A percentile compares a stretch with the other conserved stretches of the same genome.
These are phyloP conservation scores for Diprion similis DNA, from an alignment of 1,140 invertebrate species.

Conservation along the genomic window DNA sequence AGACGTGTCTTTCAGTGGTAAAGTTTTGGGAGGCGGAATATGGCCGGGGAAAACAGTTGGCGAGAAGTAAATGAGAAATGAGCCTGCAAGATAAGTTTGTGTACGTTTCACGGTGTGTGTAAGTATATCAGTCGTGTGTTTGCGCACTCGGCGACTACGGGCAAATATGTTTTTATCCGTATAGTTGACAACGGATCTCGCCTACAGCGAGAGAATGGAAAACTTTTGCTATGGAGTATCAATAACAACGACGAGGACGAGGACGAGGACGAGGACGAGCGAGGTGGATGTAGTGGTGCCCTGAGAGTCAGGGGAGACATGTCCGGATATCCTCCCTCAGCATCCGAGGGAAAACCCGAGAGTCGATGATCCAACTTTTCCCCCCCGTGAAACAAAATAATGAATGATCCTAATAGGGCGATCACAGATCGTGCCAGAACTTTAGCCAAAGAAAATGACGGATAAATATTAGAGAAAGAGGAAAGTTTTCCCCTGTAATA, in stretches of 20 bases:
- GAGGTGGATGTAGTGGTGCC: no score
- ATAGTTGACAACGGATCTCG: not conserved
- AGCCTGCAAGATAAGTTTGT: not conserved
- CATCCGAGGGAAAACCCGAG: constrained; percentile 17
- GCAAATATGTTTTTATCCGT: constrained; percentile 48
- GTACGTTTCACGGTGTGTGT: not conserved
- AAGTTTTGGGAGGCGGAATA: no score
- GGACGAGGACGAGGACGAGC: not conserved
- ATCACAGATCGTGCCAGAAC: constrained; percentile 37
- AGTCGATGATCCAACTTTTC: constrained; percentile 8
- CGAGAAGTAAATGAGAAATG: constrained; percentile 5
- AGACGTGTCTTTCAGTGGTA: not conserved
- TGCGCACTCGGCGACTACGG: not conserved
- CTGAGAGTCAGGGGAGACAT: not conserved
- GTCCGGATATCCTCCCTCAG: not conserved
- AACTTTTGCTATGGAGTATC: constrained; percentile 31
- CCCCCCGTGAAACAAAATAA: constrained; percentile 38
- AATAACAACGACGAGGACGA: constrained; percentile 34
- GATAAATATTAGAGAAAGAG: constrained; percentile 3
- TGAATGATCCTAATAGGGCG: constrained; percentile 46
- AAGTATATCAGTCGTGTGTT: not conserved
- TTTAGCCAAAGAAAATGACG: constrained; percentile 21
- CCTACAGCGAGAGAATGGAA: constrained; percentile 2
- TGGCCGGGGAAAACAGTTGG: not conserved
- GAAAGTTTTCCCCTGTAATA: not conserved